Conservation (phyloP, 2,113 vertebrate species). For the Oncorhynchus masou region DNA sequence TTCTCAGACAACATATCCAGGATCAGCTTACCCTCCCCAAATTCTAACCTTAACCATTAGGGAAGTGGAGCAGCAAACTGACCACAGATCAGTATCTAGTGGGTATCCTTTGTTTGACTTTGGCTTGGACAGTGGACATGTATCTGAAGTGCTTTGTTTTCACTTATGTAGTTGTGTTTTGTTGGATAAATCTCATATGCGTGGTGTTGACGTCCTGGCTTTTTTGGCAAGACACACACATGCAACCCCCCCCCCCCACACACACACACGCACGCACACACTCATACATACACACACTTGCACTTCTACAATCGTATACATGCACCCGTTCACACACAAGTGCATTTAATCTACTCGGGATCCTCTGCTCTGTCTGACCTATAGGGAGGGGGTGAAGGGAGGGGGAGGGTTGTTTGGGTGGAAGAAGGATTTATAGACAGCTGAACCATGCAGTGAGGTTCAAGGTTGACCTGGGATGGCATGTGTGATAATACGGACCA, state of each 20-base stretch:
- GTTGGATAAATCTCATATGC: too few relatives aligned
- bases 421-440: background rate
- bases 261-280: too few relatives aligned
- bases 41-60: background rate
- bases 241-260: too few relatives aligned
- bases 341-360: too few relatives aligned
- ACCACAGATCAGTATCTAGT: constrained; percentile 5
- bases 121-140: background rate
- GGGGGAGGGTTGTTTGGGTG: constrained; percentile 6
- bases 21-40: background rate
- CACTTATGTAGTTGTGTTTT: background rate
- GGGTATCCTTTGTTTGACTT: background rate
- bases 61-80: background rate
- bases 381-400: too few relatives aligned
- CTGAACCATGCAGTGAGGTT: background rate
- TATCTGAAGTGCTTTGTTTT: constrained; percentile 8
- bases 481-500: background rate
- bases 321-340: too few relatives aligned
- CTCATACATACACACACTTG: too few relatives aligned
- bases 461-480: background rate
- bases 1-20: background rate
- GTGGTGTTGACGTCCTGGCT: too few relatives aligned
- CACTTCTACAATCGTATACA: too few relatives aligned
- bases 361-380: too few relatives aligned
- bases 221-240: too few relatives aligned